A percentile compares a stretch with the other conserved stretches of the same genome.
phyloP scores from a whole-genome alignment of 37 sponge, comb jelly and placozoan genomes.

The Amphimedon queenslandica region DNA sequence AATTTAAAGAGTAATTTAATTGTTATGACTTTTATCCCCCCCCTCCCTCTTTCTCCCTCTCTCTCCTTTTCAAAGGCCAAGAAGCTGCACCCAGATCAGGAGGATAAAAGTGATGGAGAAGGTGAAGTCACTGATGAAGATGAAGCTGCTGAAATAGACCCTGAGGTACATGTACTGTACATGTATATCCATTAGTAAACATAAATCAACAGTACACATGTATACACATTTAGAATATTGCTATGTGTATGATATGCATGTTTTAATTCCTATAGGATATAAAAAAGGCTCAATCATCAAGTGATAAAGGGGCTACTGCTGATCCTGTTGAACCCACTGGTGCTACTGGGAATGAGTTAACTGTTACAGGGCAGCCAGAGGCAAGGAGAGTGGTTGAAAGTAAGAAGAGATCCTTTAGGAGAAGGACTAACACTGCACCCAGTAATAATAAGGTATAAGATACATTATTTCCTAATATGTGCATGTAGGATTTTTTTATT shows the following conservation, averaged over 20 bases:
- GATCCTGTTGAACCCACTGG: background rate
- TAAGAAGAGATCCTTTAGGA: background rate
- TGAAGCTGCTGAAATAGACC: constrained; percentile 35
- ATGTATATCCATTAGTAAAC: background rate
- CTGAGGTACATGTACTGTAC: background rate
- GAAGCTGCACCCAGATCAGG: constrained; percentile 28
- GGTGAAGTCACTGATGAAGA: constrained; percentile 56
- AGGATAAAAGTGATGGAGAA: constrained; percentile 26
- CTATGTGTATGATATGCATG: background rate
- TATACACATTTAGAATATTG: background rate
- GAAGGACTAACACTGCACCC: background rate
- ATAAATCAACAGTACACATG: background rate
- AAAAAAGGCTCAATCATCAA: background rate
- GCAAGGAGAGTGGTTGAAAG: background rate
- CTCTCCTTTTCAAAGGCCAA: constrained; percentile 19
- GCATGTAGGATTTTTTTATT: no score
- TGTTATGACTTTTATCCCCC: background rate
- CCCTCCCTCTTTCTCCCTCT: background rate
- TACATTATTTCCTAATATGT: no score
- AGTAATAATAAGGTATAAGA: no score
- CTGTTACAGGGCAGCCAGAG: background rate
- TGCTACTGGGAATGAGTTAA: background rate
- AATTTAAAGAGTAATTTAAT: no score
- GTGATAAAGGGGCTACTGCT: no score
- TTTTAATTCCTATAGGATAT: background rate